phyloP scores from a whole-genome alignment of 30 jellyfish, hydroid and myxozoan genomes.

The Nemopilema nomurai region DNA sequence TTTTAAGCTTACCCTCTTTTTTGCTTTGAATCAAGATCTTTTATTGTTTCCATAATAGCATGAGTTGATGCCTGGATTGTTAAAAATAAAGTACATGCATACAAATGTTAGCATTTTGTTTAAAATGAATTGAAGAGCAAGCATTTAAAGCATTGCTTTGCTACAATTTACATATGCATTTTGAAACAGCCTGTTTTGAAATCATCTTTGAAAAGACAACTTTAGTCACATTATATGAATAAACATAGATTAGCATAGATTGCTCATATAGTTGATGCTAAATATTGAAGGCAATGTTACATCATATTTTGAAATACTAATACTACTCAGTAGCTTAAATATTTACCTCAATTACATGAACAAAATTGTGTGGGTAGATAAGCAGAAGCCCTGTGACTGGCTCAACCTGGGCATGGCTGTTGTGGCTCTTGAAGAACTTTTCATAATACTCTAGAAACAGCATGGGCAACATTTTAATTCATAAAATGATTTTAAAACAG shows the following conservation, averaged over 20 bases:
- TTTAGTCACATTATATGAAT: too few relatives aligned
- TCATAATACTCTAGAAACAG: constrained; percentile 63
- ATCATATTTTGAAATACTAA: too few relatives aligned
- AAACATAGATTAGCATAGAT: too few relatives aligned
- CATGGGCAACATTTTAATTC: too few relatives aligned
- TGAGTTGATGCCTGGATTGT: constrained; percentile 41
- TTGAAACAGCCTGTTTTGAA: too few relatives aligned
- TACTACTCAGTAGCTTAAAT: too few relatives aligned
- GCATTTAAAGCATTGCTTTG: neutral
- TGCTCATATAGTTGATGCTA: too few relatives aligned
- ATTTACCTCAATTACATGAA: constrained; percentile 77
- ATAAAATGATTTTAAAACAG: neutral
- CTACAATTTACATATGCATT: too few relatives aligned
- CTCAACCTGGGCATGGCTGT: constrained; percentile 59
- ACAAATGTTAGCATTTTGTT: too few relatives aligned
- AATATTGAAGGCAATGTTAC: too few relatives aligned
- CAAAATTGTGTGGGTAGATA: constrained; percentile 75
- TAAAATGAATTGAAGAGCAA: neutral
- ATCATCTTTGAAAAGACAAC: too few relatives aligned
- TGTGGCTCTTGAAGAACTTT: constrained; percentile 45
- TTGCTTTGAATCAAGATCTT: constrained; percentile 57
- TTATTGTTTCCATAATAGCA: constrained; percentile 40
- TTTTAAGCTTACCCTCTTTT: constrained; percentile 46
- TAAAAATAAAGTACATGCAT: too few relatives aligned
- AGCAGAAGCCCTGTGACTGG: constrained; percentile 75